Conservation (phyloP, 2,797 vertebrate genomes). For the Xenentodon cancila region DNA sequence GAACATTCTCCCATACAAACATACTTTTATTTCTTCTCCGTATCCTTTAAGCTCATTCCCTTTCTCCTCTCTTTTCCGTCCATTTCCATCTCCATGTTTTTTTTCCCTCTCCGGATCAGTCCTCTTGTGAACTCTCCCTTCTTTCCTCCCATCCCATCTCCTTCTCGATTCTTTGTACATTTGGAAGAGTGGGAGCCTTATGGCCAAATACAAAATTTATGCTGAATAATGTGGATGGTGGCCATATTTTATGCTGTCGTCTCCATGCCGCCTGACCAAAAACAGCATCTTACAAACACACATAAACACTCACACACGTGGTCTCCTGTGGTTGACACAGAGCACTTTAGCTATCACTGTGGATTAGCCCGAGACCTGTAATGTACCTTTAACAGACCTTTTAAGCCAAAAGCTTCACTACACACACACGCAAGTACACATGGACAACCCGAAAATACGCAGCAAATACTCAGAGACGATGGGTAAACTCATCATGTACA, state of each 20-base stretch:
- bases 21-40: neutral
- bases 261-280: slow-evolving; percentile 65
- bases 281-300: slow-evolving; percentile 22
- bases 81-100: neutral
- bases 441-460: neutral
- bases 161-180: slow-evolving; percentile 40
- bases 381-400: slow-evolving; percentile 91
- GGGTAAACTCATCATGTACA: too few species aligned
- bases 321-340: slow-evolving; percentile 84
- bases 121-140: slow-evolving; percentile 29
- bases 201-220: slow-evolving; percentile 84
- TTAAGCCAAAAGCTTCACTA: slow-evolving; percentile 78
- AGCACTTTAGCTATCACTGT: slow-evolving; percentile 94
- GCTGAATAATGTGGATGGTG: slow-evolving; percentile 87
- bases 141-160: slow-evolving; percentile 16
- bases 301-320: slow-evolving; percentile 16
- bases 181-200: slow-evolving; percentile 61
- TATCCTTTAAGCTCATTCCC: neutral
- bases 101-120: neutral
- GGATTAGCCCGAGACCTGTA: slow-evolving; percentile 92
- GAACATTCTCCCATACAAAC: neutral
- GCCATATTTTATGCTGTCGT: slow-evolving; percentile 76
- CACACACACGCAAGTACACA: slow-evolving; percentile 5
- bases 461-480: neutral
- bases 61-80: neutral